Evolutionary conservation across 2,113 vertebrate genomes (phyloP).

Genomic region (Peucedramus taeniatus): DNA sequence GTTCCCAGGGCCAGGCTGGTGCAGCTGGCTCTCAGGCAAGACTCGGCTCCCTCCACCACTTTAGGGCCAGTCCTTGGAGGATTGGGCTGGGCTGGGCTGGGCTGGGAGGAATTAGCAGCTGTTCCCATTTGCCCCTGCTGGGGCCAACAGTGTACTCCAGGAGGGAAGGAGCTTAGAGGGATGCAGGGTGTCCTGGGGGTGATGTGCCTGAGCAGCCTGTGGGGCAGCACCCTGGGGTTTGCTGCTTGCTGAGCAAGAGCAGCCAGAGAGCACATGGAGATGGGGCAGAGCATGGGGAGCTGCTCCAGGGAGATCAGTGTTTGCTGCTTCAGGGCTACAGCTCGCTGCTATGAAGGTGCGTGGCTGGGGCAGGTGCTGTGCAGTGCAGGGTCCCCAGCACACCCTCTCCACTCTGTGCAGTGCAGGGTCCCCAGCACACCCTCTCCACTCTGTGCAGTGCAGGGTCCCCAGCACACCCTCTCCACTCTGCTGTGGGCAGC

Average conservation of each 20-base stretch:
- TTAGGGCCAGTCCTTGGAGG: not conserved
- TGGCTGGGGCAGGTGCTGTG: not conserved
- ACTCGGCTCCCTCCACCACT: accelerated
- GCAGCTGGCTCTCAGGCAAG: not conserved
- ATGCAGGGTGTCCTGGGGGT: not conserved
- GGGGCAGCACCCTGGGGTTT: not conserved
- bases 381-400: not conserved
- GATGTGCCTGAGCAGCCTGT: not conserved
- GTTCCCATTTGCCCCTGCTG: not conserved
- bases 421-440: not conserved
- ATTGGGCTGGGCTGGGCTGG: not conserved
- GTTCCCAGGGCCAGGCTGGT: not conserved
- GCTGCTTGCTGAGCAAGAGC: not conserved
- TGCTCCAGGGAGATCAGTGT: not conserved
- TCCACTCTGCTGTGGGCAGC: not conserved
- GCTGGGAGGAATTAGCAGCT: not conserved
- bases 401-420: not conserved
- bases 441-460: not conserved
- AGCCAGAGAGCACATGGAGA: accelerated
- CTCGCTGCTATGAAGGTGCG: accelerated
- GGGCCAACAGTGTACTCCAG: not conserved
- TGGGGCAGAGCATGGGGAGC: not conserved
- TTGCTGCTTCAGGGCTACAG: not conserved
- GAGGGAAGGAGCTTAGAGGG: not conserved
- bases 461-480: not conserved